phyloP scores from a whole-genome alignment of 2,113 vertebrate genomes.

The Alligator mississippiensis region DNA sequence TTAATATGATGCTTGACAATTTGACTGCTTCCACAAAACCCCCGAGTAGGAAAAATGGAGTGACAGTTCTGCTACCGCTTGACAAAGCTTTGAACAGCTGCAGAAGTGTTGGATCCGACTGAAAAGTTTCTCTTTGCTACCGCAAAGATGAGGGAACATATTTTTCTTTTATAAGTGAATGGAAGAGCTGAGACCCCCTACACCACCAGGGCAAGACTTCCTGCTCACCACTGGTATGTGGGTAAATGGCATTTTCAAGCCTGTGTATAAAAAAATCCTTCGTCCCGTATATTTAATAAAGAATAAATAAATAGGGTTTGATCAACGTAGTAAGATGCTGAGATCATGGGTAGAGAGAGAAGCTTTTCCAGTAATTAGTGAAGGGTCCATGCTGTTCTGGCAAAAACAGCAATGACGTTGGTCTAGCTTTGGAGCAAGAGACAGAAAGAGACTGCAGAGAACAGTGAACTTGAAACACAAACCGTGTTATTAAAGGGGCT shows the following conservation, averaged over 20 bases:
- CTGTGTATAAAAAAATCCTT: constrained; percentile 18
- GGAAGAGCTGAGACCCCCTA: constrained; percentile 16
- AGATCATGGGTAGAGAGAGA: constrained; percentile 62
- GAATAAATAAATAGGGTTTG: constrained; percentile 19
- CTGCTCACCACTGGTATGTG: constrained; percentile 55
- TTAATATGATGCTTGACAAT: neutral
- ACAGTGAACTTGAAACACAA: constrained; percentile 36
- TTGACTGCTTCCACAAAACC: constrained; percentile 13
- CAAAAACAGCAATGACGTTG: constrained; percentile 61
- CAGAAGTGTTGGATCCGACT: constrained; percentile 50
- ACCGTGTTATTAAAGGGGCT: constrained; percentile 30
- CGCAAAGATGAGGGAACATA: constrained; percentile 53
- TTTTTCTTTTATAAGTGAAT: constrained; percentile 64
- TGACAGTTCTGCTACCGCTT: neutral
- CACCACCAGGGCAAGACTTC: constrained; percentile 53
- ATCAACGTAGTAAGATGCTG: constrained; percentile 60
- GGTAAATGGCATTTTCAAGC: constrained; percentile 57
- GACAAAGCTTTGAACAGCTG: constrained; percentile 28
- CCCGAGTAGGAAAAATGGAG: neutral
- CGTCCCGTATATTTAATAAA: constrained; percentile 56
- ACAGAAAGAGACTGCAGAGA: neutral
- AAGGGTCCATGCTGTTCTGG: constrained; percentile 65
- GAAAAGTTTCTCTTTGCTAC: constrained; percentile 42
- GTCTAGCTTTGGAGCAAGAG: neutral
- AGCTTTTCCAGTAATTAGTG: constrained; percentile 73